Percentiles rank a stretch among this genome's conserved stretches.
These are phyloP conservation scores for Troides helena DNA, from an alignment of 2,888 invertebrate species.

Conservation along the genomic window DNA sequence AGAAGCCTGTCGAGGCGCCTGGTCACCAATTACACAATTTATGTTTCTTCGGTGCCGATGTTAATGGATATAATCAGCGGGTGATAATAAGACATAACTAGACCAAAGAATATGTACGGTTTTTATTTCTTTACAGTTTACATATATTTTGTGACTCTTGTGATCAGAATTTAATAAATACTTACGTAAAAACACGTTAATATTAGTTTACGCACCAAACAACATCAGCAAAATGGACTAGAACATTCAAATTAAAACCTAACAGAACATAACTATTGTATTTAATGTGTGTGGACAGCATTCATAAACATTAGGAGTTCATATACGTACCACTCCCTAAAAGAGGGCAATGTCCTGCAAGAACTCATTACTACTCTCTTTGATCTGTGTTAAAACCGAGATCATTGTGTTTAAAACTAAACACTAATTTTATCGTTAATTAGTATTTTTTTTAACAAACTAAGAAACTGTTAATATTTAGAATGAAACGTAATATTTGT, in stretches of 20 bases:
- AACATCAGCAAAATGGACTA: too few relatives aligned
- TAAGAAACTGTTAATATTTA: too few relatives aligned
- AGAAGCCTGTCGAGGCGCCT: constrained; percentile 42
- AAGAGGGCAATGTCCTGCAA: constrained; percentile 63
- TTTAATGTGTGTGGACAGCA: background rate
- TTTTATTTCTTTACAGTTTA: background rate
- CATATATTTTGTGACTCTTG: background rate
- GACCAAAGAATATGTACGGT: background rate
- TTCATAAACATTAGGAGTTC: constrained; percentile 1
- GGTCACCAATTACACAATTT: constrained; percentile 53
- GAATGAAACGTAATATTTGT: too few relatives aligned
- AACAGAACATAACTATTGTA: background rate
- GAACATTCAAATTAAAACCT: too few relatives aligned
- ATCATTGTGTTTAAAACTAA: background rate
- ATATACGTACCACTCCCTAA: constrained; percentile 31
- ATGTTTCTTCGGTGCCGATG: constrained; percentile 43
- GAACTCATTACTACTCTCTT: constrained; percentile 50
- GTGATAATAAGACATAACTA: background rate
- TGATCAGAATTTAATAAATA: constrained; percentile 10
- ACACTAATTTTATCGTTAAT: background rate
- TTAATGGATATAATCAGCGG: constrained; percentile 20
- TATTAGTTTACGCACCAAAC: too few relatives aligned
- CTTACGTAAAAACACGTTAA: too few relatives aligned
- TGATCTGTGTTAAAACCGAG: constrained; percentile 36
- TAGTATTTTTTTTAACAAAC: too few relatives aligned